A percentile compares a stretch with the other conserved stretches of the same genome.
Conservation (phyloP, 2,888 invertebrate species). For the Acleris laterana region DNA sequence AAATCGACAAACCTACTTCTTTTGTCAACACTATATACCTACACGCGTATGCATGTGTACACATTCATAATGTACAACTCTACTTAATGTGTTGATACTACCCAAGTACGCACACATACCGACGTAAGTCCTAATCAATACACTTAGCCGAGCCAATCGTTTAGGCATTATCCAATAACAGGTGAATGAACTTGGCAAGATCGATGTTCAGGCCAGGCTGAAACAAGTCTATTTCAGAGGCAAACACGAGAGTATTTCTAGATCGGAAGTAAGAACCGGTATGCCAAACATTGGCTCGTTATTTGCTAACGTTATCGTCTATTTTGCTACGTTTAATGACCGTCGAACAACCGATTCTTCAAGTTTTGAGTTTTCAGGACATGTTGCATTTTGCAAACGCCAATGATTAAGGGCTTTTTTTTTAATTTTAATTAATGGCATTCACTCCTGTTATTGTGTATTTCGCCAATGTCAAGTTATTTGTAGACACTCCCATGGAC, state of each 20-base stretch:
- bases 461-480: no score
- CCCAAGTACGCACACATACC: conserved; percentile 31
- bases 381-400: no score
- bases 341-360: no score
- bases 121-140: background rate
- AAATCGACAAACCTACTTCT: no score
- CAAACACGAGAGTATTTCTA: conserved; percentile 59
- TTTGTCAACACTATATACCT: no score
- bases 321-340: no score
- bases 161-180: conserved; percentile 30
- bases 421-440: no score
- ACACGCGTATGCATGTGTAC: no score
- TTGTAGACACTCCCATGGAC: no score
- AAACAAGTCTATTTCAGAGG: conserved; percentile 58
- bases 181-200: conserved; percentile 67
- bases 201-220: conserved; percentile 65
- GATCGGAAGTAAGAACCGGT: conserved; percentile 61
- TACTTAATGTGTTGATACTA: background rate
- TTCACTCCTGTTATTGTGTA: no score
- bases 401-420: no score
- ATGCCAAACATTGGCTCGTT: conserved; percentile 25
- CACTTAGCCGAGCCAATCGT: background rate
- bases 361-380: no score
- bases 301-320: background rate
- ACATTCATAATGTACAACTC: background rate